Conservation (phyloP, 2,888 invertebrate genomes). For the Chaitophorus viminalis region DNA sequence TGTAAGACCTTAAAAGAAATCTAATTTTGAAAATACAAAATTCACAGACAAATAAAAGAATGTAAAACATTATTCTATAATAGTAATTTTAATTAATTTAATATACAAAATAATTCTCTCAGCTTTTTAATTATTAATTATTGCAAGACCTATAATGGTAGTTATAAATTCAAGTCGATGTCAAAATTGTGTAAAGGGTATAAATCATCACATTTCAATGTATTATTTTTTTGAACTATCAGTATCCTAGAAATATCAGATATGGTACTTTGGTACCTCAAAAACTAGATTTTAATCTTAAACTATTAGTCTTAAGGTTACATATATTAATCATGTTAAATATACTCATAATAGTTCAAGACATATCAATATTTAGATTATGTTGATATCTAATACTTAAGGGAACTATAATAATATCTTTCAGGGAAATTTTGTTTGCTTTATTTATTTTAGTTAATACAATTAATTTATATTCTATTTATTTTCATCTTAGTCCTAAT, state of each 20-base stretch:
- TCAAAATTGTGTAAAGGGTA: constrained; percentile 89
- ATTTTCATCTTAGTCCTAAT: too few species aligned
- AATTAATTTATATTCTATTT: too few species aligned
- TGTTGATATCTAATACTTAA: too few species aligned
- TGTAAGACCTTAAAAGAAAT: not conserved
- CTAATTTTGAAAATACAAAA: not conserved
- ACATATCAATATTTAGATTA: too few species aligned
- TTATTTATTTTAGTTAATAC: too few species aligned
- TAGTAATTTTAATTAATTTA: constrained; percentile 27
- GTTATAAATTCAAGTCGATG: constrained; percentile 90
- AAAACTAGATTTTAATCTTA: too few species aligned
- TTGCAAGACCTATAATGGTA: constrained; percentile 71
- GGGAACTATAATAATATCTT: too few species aligned
- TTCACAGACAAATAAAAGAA: too few species aligned
- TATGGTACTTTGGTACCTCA: not conserved
- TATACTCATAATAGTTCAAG: too few species aligned
- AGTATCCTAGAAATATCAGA: not conserved
- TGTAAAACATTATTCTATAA: constrained; percentile 6
- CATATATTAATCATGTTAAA: too few species aligned
- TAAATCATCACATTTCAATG: constrained; percentile 69
- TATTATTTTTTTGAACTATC: constrained; percentile 20
- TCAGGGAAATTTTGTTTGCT: too few species aligned
- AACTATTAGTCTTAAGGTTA: too few species aligned
- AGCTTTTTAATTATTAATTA: not conserved
- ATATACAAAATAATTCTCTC: constrained; percentile 24